A percentile compares a stretch with the other conserved stretches of the same genome.
phyloP scores from a whole-genome alignment of 2,888 invertebrate species.

The Sceliomorpha sp. region DNA sequence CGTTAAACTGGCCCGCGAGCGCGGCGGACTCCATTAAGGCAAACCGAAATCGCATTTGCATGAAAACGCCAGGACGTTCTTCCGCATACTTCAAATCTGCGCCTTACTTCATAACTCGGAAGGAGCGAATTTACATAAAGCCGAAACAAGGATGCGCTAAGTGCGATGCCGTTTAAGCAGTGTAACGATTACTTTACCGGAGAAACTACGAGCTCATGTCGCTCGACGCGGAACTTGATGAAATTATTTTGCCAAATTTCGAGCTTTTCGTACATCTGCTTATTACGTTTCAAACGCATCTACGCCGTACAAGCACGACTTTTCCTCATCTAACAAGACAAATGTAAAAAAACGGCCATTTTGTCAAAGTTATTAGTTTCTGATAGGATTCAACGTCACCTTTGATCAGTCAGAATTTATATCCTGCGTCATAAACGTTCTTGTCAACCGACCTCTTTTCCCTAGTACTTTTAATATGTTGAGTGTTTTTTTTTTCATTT shows the following conservation, averaged over 20 bases:
- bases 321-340: too few relatives aligned
- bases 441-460: too few relatives aligned
- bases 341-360: too few relatives aligned
- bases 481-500: too few relatives aligned
- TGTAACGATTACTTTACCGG: conserved; percentile 45
- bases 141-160: conserved; percentile 50
- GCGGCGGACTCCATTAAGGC: conserved; percentile 56
- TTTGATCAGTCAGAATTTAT: too few relatives aligned
- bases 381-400: too few relatives aligned
- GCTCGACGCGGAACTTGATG: conserved; percentile 35
- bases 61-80: conserved; percentile 53
- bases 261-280: conserved; percentile 36
- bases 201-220: conserved; percentile 37
- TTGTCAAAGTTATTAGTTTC: too few relatives aligned
- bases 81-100: conserved; percentile 54
- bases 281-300: conserved; percentile 39
- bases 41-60: conserved; percentile 55
- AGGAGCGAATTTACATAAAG: conserved; percentile 55
- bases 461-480: too few relatives aligned
- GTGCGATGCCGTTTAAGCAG: conserved; percentile 50
- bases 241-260: conserved; percentile 45
- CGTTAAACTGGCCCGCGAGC: conserved; percentile 57
- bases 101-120: conserved; percentile 57
- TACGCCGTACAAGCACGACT: too few relatives aligned
- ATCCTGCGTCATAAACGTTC: too few relatives aligned